Percentiles rank a stretch among this genome's conserved stretches.
Evolutionary conservation across 2,113 vertebrate genomes (phyloP).

Genomic region (Mola mola): DNA sequence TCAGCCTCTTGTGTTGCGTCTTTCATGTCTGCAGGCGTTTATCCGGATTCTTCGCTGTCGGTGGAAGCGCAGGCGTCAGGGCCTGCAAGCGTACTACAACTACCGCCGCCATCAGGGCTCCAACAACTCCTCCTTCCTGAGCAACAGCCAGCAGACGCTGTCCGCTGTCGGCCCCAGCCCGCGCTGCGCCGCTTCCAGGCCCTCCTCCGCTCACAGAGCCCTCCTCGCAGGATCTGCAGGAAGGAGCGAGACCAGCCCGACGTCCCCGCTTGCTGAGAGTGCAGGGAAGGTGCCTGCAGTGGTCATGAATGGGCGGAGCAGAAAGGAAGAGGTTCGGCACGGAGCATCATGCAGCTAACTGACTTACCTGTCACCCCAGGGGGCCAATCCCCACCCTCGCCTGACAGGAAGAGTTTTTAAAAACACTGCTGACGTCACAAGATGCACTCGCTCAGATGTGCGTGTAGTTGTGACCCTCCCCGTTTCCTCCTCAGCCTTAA

Average conservation of each 20-base stretch:
- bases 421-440: neutral
- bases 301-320: neutral
- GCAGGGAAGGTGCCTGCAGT: neutral
- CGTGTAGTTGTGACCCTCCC: neutral
- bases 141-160: slow-evolving; percentile 64
- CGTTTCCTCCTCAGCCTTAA: neutral
- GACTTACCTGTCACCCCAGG: no score
- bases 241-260: neutral
- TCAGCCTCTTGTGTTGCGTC: neutral
- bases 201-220: slow-evolving; percentile 2
- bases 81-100: slow-evolving; percentile 61
- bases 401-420: neutral
- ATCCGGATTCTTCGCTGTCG: slow-evolving; percentile 68
- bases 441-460: no score
- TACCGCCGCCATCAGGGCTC: slow-evolving; percentile 56
- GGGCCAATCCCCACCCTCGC: neutral
- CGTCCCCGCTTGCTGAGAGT: slow-evolving; percentile 3
- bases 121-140: slow-evolving; percentile 57
- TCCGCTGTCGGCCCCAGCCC: slow-evolving; percentile 56
- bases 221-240: slow-evolving; percentile 3
- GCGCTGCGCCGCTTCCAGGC: slow-evolving; percentile 28
- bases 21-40: slow-evolving; percentile 53
- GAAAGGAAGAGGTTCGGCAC: neutral
- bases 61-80: slow-evolving; percentile 56
- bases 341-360: neutral